Conservation (phyloP, 2,797 vertebrate genomes). For the Arnoldichthys spilopterus region DNA sequence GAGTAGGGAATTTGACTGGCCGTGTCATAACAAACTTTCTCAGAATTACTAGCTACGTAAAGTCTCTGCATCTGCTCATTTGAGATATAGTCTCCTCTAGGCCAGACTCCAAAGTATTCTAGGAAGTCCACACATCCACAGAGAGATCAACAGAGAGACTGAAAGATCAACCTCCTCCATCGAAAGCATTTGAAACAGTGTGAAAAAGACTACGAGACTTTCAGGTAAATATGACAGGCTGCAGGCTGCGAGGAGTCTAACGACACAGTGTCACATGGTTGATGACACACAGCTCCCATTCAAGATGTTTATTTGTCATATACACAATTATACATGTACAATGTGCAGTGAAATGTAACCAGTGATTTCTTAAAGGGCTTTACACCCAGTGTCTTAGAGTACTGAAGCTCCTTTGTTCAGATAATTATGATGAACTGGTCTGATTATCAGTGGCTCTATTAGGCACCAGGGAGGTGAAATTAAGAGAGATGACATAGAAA, state of each 20-base stretch:
- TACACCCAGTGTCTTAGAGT: background rate
- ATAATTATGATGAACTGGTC: conserved; percentile 46
- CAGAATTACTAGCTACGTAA: background rate
- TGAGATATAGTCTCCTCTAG: background rate
- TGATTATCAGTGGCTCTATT: conserved; percentile 47
- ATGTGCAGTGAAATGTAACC: no score
- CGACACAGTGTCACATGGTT: background rate
- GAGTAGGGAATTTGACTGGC: background rate
- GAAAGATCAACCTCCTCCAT: no score
- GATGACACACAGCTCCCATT: background rate
- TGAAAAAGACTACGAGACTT: background rate
- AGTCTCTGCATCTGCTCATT: background rate
- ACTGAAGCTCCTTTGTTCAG: background rate
- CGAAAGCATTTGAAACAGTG: background rate
- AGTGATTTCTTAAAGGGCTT: background rate
- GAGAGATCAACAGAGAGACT: background rate
- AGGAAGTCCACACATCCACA: background rate
- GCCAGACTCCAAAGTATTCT: background rate
- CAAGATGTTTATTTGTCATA: no score
- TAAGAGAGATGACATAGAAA: conserved; percentile 28
- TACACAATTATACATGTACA: no score
- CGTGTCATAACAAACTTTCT: background rate
- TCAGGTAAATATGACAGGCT: background rate
- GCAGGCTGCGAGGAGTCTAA: background rate
- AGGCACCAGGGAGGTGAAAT: conserved; percentile 31